Base-by-base conservation (phyloP, 1,140 invertebrate genomes). In the Cryptotermes secundus region DNA sequence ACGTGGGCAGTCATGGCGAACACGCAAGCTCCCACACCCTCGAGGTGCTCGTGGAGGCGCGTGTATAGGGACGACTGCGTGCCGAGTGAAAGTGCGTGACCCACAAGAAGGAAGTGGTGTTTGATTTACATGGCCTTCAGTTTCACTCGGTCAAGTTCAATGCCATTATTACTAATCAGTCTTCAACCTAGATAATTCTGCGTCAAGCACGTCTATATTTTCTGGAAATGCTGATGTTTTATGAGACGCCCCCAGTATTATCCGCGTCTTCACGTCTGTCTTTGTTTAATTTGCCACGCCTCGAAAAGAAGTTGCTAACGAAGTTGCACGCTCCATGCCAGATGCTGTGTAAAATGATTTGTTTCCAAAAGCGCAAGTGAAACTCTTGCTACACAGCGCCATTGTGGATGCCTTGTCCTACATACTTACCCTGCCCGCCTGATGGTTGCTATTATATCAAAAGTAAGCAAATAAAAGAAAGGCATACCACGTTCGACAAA, bases 101-200 rank as follows among this genome's bases (percentile, higher is more conserved):
- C 53, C 59, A 72, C n/a, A 72, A 72, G n/a, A 16, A 72, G n/a
- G 59, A 26, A 31, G 59, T 10, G 31, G 10, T 4, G 1, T 72
- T 14, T 72, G 26, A 16, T 72, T 72, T 72, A 72, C 59, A 9
- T 72, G 59, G 14, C 59, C 59, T 72, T 72, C 59, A 31, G 14
- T 72, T 72, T 72, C 59, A 72, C 59, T 72, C n/a, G 59, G 59
- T 72, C 59, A 72, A 72, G 59, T 72, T 72, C 59, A 72, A 26
- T 72, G 59, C 59, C n/a, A 31, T 1, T 26, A 31, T n/a, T 72
- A 26, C 59, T 72, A 72, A 72, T 72, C 59, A 72, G 31, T n/a
- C 2, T 72, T 26, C 26, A 16, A 72, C 59, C n/a, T n/a, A 31
- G 31, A 26, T 72, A 72, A 31, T 72, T 72, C 59, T n/a, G 6